These are phyloP conservation scores for Lepidochrysops patricia DNA, from an alignment of 2,888 invertebrate genomes.

Conservation along the genomic window DNA sequence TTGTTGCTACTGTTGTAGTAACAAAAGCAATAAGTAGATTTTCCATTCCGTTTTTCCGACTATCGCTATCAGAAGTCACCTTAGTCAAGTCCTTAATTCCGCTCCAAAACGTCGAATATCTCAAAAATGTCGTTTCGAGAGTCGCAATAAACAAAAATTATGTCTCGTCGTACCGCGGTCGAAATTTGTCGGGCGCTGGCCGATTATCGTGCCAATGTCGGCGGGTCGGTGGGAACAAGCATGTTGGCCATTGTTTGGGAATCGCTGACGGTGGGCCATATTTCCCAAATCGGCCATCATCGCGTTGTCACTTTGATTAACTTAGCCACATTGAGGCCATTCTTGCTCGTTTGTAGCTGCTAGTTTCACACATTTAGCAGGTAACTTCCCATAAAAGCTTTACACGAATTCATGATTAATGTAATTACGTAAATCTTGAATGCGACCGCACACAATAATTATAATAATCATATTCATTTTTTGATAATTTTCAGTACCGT, in stretches of 20 bases:
- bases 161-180: constrained; percentile 22
- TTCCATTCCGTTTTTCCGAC: too few species aligned
- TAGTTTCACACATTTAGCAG: neutral
- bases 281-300: constrained; percentile 27
- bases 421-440: too few species aligned
- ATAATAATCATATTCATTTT: too few species aligned
- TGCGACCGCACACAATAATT: too few species aligned
- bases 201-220: constrained; percentile 32
- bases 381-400: too few species aligned
- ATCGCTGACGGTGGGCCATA: constrained; percentile 56
- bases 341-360: neutral
- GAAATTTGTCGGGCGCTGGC: constrained; percentile 29
- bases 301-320: constrained; percentile 14
- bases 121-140: neutral
- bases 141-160: constrained; percentile 16
- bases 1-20: too few species aligned
- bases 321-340: neutral
- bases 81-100: neutral
- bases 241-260: constrained; percentile 34
- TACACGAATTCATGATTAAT: too few species aligned
- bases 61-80: too few species aligned
- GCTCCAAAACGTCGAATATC: neutral
- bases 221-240: constrained; percentile 14
- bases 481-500: too few species aligned
- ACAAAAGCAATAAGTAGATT: too few species aligned